Base-by-base conservation (phyloP, 2,888 invertebrate species). In the Saturnia pavonia region DNA sequence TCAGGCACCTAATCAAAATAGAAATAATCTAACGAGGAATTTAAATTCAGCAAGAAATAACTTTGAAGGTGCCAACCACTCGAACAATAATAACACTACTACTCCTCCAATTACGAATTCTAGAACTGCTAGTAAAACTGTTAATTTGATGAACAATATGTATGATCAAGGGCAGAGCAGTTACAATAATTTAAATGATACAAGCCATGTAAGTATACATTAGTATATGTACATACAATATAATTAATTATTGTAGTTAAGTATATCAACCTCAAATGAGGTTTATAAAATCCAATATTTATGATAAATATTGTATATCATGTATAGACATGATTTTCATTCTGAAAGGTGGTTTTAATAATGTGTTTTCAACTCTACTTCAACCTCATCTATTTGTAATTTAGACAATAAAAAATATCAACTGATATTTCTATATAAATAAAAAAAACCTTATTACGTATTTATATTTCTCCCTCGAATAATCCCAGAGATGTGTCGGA, bases 71-170 rank as follows among this genome's bases (percentile, higher is more conserved):
- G 84, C 80, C 72, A 84, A 78, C 74, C 87, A 88, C 78, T 76
- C 88, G 6, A 91, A 88, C 76, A 91, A 91, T 76, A 92, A 92
- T 72, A 92, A 89, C 73, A 82, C 87, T 65, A 82, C 87, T 65
- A 85, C 88, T 14, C 86, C 91, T 67, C 79, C 88, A 42, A 81
- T 82, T 67, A 82, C 90, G 14, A 90, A 88, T 74, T 85, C 90
- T 43, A 84, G 92, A 74, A 81, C 87, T 72, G 89, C 85, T 27
- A 90, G 91, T 9, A 94, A 94, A 77, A 90, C 91, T 73, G 90
- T 92, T 8, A 94, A 93, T 77, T 80, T 94, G 75, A 92, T 93
- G 80, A 93, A 92, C 84, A 93, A 94, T 73, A 93, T 94, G 93
- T 93, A 91, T 81, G 93, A 93, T 71, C 91, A 88, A 76, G 90